A percentile compares a stretch with the other conserved stretches of the same genome.
phyloP scores from a whole-genome alignment of 1,140 invertebrate species.

The Papilio polyxenes region DNA sequence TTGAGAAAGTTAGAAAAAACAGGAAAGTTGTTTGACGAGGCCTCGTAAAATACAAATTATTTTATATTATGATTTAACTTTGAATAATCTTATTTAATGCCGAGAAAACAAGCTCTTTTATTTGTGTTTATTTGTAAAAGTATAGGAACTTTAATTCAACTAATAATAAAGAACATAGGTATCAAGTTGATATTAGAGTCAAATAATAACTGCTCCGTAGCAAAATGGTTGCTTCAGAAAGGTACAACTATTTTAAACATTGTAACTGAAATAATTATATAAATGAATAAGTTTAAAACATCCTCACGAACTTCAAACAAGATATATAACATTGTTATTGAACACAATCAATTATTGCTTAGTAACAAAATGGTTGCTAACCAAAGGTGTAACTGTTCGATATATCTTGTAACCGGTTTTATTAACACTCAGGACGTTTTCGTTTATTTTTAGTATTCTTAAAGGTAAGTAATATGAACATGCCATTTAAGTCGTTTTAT shows the following conservation, averaged over 20 bases:
- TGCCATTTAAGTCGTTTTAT: constrained; percentile 1
- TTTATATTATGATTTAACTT: neutral
- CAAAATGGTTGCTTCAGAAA: neutral
- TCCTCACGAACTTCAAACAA: neutral
- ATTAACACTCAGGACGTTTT: neutral
- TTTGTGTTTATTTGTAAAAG: neutral
- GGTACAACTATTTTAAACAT: neutral
- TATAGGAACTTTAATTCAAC: no score
- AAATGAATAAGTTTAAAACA: neutral
- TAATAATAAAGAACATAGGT: no score
- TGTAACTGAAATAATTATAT: neutral
- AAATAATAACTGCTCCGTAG: neutral
- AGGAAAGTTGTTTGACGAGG: constrained; percentile 27
- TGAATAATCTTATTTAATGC: neutral
- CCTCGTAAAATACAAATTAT: neutral
- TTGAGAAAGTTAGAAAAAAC: constrained; percentile 32
- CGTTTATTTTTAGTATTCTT: neutral
- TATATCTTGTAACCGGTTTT: constrained; percentile 6
- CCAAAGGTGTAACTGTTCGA: constrained; percentile 10
- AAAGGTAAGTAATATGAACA: neutral
- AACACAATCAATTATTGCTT: neutral
- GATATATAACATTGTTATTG: neutral
- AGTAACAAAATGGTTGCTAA: constrained; percentile 11
- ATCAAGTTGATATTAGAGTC: neutral
- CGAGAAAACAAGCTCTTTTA: neutral